Percentiles rank a stretch among this genome's conserved stretches.
These are phyloP conservation scores for Tiaroga cobitis DNA, from an alignment of 2,797 vertebrate species.

Conservation along the genomic window DNA sequence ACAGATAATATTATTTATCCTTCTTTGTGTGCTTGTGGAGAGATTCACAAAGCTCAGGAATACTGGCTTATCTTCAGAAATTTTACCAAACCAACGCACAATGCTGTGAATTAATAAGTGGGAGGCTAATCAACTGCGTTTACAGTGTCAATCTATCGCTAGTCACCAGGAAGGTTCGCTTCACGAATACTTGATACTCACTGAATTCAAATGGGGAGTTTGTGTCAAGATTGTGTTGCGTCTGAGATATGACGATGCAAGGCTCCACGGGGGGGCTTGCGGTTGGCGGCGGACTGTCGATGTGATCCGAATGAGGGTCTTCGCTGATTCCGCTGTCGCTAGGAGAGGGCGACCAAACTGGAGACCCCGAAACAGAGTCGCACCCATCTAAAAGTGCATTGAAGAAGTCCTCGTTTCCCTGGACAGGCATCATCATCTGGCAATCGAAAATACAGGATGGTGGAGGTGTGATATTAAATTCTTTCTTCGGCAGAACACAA, in stretches of 20 bases:
- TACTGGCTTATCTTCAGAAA: background rate
- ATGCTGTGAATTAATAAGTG: conserved; percentile 23
- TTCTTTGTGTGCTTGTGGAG: conserved; percentile 10
- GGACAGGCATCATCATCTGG: conserved; percentile 69
- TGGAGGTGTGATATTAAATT: background rate
- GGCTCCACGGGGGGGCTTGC: conserved; percentile 68
- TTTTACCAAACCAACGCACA: background rate
- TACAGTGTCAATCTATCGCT: conserved; percentile 36
- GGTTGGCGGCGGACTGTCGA: conserved; percentile 83
- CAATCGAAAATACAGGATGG: conserved; percentile 24
- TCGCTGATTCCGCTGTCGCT: conserved; percentile 94
- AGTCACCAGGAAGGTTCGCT: conserved; percentile 1
- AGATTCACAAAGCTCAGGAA: conserved; percentile 17
- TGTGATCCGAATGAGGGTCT: conserved; percentile 87
- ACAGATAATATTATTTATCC: conserved; percentile 55
- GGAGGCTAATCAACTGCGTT: conserved; percentile 32
- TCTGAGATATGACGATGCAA: conserved; percentile 44
- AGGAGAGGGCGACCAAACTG: conserved; percentile 85
- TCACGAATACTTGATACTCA: conserved; percentile 62
- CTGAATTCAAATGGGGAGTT: conserved; percentile 79
- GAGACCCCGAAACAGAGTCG: conserved; percentile 76
- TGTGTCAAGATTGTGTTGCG: conserved; percentile 64
- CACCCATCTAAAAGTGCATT: conserved; percentile 70
- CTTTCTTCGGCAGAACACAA: background rate
- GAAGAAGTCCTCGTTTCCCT: conserved; percentile 71